These are phyloP conservation scores for Drosophila varians DNA, from an alignment of 1,140 invertebrate genomes.

Conservation along the genomic window DNA sequence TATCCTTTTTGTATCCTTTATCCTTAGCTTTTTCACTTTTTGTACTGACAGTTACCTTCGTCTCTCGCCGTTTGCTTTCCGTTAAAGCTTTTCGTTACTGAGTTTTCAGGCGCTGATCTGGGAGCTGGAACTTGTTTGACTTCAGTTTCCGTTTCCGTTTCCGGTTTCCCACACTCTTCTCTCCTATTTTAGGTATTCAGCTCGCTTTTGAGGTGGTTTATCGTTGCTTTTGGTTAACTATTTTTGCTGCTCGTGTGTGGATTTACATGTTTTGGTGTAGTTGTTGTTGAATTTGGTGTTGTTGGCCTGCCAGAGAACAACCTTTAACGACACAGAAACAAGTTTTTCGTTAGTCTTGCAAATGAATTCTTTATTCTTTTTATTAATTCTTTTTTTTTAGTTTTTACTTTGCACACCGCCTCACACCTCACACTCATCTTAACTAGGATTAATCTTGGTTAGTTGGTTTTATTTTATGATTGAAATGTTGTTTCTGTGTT, in stretches of 20 bases:
- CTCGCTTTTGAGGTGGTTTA: constrained; percentile 25
- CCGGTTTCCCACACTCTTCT: constrained; percentile 11
- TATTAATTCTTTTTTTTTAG: constrained; percentile 20
- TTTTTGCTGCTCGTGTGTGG: constrained; percentile 31
- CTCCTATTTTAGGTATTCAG: constrained; percentile 11
- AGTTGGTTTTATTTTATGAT: constrained; percentile 78
- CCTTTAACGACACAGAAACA: constrained; percentile 84
- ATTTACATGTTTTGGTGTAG: constrained; percentile 72
- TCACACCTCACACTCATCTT: constrained; percentile 32
- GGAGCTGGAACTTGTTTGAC: constrained; percentile 47
- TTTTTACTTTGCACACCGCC: constrained; percentile 11
- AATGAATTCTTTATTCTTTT: constrained; percentile 27
- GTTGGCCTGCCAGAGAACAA: constrained; percentile 82
- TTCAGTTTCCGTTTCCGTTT: constrained; percentile 59
- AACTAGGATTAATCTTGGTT: constrained; percentile 44
- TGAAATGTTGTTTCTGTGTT: constrained; percentile 84
- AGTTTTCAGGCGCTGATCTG: constrained; percentile 27
- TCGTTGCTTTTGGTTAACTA: constrained; percentile 43
- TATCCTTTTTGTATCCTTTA: constrained; percentile 4
- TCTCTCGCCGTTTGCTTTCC: constrained; percentile 15
- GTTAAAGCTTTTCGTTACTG: constrained; percentile 29
- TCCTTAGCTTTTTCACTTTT: constrained; percentile 7
- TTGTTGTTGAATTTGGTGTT: constrained; percentile 44
- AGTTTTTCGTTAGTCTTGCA: constrained; percentile 83
- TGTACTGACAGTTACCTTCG: constrained; percentile 38